These are phyloP conservation scores for Athalia cordata DNA, from an alignment of 2,888 invertebrate genomes.

Conservation along the genomic window DNA sequence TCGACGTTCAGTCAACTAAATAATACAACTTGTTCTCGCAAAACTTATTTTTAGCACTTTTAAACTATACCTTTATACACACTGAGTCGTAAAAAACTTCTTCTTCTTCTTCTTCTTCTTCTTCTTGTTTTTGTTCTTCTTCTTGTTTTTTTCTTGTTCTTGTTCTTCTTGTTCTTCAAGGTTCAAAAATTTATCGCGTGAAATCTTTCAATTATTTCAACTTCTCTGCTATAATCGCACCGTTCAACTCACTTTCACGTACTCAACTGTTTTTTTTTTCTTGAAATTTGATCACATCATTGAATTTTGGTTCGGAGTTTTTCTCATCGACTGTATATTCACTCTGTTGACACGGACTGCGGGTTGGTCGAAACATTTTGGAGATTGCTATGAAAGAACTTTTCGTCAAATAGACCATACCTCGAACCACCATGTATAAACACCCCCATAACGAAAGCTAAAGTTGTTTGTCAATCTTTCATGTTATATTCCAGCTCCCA, in stretches of 20 bases:
- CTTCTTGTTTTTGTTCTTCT: background rate
- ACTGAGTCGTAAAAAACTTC: background rate
- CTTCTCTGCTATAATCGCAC: too few relatives aligned
- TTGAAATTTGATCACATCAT: too few relatives aligned
- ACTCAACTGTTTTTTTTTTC: too few relatives aligned
- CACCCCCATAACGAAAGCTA: constrained; percentile 30
- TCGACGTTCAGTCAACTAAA: background rate
- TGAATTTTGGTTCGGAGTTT: too few relatives aligned
- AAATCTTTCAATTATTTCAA: too few relatives aligned
- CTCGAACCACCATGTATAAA: constrained; percentile 25
- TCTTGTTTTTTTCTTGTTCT: too few relatives aligned
- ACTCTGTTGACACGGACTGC: constrained; percentile 17
- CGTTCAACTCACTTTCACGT: too few relatives aligned
- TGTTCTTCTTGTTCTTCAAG: too few relatives aligned
- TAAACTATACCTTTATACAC: background rate
- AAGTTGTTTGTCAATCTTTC: constrained; percentile 43
- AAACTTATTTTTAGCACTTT: background rate
- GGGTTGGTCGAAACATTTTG: background rate
- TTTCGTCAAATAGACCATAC: constrained; percentile 33
- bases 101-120: background rate
- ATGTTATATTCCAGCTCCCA: constrained; percentile 23
- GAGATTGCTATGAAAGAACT: constrained; percentile 34
- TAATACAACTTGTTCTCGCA: constrained; percentile 9
- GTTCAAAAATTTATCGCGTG: too few relatives aligned
- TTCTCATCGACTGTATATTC: too few relatives aligned